Percentiles rank a stretch among this genome's conserved stretches.
These are phyloP conservation scores for Acleris literana DNA, from an alignment of 2,888 invertebrate genomes.

Conservation along the genomic window DNA sequence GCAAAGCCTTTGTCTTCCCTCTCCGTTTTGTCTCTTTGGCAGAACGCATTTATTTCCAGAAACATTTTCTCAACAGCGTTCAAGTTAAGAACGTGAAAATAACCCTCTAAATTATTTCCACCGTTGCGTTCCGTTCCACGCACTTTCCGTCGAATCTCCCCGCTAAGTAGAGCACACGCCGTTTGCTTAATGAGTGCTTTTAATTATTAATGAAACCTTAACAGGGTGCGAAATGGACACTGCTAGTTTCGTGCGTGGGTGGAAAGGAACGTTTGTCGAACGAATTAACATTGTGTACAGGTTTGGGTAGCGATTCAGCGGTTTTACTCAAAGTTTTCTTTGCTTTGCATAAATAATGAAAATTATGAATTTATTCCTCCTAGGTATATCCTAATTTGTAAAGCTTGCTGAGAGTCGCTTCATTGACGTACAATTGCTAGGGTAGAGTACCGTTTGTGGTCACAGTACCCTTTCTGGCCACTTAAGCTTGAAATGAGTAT, in stretches of 20 bases:
- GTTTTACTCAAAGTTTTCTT: no score
- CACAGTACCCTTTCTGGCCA: no score
- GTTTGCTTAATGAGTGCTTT: conserved; percentile 35
- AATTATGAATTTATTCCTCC: no score
- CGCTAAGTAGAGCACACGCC: conserved; percentile 35
- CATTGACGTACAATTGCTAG: no score
- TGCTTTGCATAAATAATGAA: no score
- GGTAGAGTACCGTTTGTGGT: no score
- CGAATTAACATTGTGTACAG: no score
- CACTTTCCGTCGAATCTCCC: conserved; percentile 17
- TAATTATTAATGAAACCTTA: conserved; percentile 32
- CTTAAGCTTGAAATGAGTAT: no score
- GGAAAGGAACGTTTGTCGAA: conserved; percentile 9
- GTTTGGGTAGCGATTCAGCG: no score
- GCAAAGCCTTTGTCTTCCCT: neutral
- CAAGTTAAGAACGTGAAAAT: conserved; percentile 26
- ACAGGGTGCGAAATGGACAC: conserved; percentile 28
- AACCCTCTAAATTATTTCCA: conserved; percentile 30
- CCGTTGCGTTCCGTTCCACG: conserved; percentile 25
- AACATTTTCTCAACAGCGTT: neutral
- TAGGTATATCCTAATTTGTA: no score
- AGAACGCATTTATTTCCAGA: neutral
- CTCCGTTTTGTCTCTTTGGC: no score
- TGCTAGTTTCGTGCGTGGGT: conserved; percentile 19
- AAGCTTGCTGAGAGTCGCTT: no score